Conservation (phyloP, 1,140 invertebrate species). For the Drosophila kurseongensis region DNA sequence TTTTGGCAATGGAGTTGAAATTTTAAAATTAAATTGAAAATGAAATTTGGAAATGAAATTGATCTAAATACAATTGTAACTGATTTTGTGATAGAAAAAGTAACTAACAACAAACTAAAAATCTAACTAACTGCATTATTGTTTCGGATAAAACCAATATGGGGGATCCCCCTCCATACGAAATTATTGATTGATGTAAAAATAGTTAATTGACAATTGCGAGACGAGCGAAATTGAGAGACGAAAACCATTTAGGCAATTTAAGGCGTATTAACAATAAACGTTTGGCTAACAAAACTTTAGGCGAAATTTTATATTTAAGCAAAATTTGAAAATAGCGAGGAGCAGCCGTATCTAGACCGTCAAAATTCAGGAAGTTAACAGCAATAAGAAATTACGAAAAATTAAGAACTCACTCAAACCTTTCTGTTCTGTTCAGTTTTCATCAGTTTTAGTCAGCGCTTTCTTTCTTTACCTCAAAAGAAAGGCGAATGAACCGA, state of each 20-base stretch:
- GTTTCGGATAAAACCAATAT: conserved; percentile 79
- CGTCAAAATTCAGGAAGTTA: conserved; percentile 65
- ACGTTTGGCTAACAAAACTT: conserved; percentile 78
- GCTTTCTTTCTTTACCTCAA: conserved; percentile 43
- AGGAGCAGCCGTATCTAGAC: conserved; percentile 26
- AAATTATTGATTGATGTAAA: conserved; percentile 81
- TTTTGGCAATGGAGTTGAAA: conserved; percentile 62
- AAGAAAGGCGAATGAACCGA: conserved; percentile 40
- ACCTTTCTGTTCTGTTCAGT: conserved; percentile 51
- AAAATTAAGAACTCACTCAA: conserved; percentile 30
- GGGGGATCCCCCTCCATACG: conserved; percentile 52
- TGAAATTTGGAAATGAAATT: conserved; percentile 45
- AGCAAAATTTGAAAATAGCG: conserved; percentile 59
- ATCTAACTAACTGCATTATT: conserved; percentile 63
- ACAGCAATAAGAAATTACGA: conserved; percentile 23
- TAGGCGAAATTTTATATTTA: conserved; percentile 80
- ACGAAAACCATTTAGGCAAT: conserved; percentile 80
- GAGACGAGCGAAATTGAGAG: conserved; percentile 55
- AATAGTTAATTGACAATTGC: conserved; percentile 76
- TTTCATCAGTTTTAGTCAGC: conserved; percentile 44
- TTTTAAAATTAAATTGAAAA: conserved; percentile 44
- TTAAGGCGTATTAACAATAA: conserved; percentile 84
- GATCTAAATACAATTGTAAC: conserved; percentile 84
- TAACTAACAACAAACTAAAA: conserved; percentile 53
- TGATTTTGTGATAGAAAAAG: conserved; percentile 83